Conservation (phyloP, 2,113 vertebrate species). For the Ranitomeya variabilis region DNA sequence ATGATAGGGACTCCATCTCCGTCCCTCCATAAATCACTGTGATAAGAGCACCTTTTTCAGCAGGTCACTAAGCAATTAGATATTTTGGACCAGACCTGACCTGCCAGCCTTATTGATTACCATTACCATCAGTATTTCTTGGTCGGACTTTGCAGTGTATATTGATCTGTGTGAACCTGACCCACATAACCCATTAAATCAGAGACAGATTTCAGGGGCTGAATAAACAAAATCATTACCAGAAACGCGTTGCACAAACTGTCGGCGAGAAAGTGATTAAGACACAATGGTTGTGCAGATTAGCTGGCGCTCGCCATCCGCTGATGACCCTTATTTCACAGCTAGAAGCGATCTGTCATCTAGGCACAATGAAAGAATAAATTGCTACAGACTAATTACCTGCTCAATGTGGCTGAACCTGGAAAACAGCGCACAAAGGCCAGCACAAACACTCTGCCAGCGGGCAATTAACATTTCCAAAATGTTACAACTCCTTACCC, state of each 20-base stretch:
- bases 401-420: background rate
- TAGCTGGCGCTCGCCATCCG: background rate
- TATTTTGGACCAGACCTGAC: background rate
- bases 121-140: background rate
- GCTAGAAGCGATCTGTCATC: background rate
- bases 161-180: background rate
- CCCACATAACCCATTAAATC: background rate
- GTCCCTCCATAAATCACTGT: no score
- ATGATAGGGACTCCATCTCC: no score
- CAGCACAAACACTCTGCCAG: background rate
- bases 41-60: background rate
- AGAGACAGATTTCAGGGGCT: background rate
- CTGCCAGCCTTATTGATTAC: background rate
- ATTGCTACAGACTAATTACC: background rate
- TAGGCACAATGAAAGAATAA: background rate
- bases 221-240: background rate
- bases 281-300: background rate
- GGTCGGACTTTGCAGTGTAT: no score
- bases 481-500: background rate
- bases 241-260: background rate
- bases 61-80: background rate
- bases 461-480: slow-evolving; percentile 32
- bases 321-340: background rate
- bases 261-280: background rate
- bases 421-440: background rate